phyloP scores from a whole-genome alignment of 2,888 invertebrate genomes.

The Deilephila porcellus region DNA sequence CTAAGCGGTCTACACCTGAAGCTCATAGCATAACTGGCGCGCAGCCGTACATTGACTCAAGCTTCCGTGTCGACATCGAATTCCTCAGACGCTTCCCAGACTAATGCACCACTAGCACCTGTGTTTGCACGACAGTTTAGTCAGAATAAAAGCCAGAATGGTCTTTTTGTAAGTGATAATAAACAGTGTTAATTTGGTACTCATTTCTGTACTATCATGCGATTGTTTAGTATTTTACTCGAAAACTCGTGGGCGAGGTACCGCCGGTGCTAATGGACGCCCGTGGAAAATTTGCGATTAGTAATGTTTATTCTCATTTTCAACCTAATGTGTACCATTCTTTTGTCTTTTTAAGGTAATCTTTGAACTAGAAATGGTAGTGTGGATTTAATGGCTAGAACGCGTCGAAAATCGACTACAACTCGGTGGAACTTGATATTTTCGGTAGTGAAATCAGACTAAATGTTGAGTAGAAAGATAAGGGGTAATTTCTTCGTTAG shows the following conservation, averaged over 20 bases:
- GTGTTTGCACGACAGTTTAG: constrained; percentile 30
- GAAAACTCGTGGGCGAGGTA: background rate
- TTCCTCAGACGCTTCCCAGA: constrained; percentile 26
- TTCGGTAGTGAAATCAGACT: too few relatives aligned
- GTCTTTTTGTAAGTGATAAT: constrained; percentile 27
- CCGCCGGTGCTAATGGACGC: constrained; percentile 16
- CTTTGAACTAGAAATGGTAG: too few relatives aligned
- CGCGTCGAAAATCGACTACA: too few relatives aligned
- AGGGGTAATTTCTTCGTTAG: too few relatives aligned
- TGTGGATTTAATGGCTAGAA: too few relatives aligned
- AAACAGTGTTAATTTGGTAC: constrained; percentile 29
- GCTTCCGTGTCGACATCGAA: constrained; percentile 13
- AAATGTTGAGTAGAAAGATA: too few relatives aligned
- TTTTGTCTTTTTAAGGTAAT: too few relatives aligned
- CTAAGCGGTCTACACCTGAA: too few relatives aligned
- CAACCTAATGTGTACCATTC: background rate
- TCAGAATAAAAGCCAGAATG: constrained; percentile 30
- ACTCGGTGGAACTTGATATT: too few relatives aligned
- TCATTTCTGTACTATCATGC: constrained; percentile 29
- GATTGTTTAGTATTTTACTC: constrained; percentile 22
- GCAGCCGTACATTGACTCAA: background rate
- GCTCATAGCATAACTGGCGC: too few relatives aligned
- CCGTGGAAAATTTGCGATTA: constrained; percentile 21
- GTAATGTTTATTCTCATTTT: background rate
- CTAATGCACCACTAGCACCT: constrained; percentile 21